Evolutionary conservation across 1,140 invertebrate species (phyloP), one percentile per base, ranked within the genome.

Genomic region (Tetranychus urticae): DNA sequence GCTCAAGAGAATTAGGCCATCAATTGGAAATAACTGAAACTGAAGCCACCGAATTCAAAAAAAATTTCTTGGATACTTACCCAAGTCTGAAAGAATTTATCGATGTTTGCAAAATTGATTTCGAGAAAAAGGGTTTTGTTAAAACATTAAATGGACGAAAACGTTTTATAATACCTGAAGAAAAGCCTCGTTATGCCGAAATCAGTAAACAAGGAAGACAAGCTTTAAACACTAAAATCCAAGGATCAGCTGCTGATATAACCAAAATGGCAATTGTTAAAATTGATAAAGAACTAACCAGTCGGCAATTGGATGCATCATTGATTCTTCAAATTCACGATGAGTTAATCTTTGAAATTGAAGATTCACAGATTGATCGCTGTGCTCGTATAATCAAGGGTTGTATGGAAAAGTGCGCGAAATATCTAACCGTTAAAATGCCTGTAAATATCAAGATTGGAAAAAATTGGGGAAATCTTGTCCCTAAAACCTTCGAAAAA

Each of bases 201-300:
- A 79, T 77, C 76, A 76, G 82, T 77, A 76, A 90, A 77, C 85
- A 87, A n/a, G 89, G 94, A 74, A 76, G 94, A 54, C 91, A 97
- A 77, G 89, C 90, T 23, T 78, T 97, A 0, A 97, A 98, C 71
- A 87, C 89, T 6, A 86, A 81, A 36, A 84, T 97, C 54, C 93
- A 97, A 76, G 93, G 92, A 0, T 92, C 89, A 1, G 93, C 91
- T 0, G 86, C 91, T 6, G 93, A 97, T 73, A 80, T 98, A 39
- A 83, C 87, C 0, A 97, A 97, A 71, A 80, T 75, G 39, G 88
- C 91, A 0, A 90, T 96, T 81, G 77, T 88, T 37, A 73, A 77
- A 55, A 82, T 94, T 67, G 81, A 86, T 45, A 67, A 76, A 58
- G 74, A 75, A 67, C 70, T 81, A 59, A 62, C 64, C 23, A 31